Conservation (phyloP, 2,797 vertebrate genomes). For the Syngnathus rostellatus region DNA sequence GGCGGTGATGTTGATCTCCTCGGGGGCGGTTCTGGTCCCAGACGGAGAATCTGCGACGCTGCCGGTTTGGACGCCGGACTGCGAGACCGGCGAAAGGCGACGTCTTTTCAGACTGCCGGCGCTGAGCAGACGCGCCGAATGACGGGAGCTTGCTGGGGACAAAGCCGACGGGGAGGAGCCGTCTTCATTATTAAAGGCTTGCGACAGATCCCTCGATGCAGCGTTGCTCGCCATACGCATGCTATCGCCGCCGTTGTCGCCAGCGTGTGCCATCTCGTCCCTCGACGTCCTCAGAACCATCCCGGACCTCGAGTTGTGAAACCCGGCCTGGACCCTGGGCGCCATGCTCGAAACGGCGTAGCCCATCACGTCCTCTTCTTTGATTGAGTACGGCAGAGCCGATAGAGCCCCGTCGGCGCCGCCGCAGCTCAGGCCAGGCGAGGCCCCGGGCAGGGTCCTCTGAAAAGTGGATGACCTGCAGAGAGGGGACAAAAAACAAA, state of each 20-base stretch:
- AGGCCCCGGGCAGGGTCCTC: conserved; percentile 63
- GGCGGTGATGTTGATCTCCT: conserved; percentile 77
- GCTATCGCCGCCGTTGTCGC: conserved; percentile 35
- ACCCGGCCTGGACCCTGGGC: conserved; percentile 52
- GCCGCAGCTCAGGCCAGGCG: conserved; percentile 34
- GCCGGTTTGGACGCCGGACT: conserved; percentile 36
- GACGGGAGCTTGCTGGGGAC: conserved; percentile 75
- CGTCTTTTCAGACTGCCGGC: conserved; percentile 80
- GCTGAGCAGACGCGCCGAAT: conserved; percentile 72
- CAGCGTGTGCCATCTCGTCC: conserved; percentile 61
- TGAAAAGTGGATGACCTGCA: conserved; percentile 75
- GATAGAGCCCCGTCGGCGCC: conserved; percentile 63
- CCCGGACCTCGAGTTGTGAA: conserved; percentile 43
- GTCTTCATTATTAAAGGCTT: conserved; percentile 87
- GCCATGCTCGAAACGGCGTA: conserved; percentile 65
- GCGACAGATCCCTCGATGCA: conserved; percentile 73
- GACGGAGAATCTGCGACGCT: conserved; percentile 35
- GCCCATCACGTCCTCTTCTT: conserved; percentile 80
- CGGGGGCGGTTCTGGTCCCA: conserved; percentile 42
- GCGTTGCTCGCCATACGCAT: conserved; percentile 35
- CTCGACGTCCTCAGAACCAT: conserved; percentile 59
- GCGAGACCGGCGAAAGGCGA: conserved; percentile 76
- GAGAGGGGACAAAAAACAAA: conserved; percentile 24
- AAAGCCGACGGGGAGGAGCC: conserved; percentile 79
- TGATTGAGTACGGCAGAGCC: conserved; percentile 76